Conservation (phyloP, 2,797 vertebrate species). For the Fistularia commersonii region DNA sequence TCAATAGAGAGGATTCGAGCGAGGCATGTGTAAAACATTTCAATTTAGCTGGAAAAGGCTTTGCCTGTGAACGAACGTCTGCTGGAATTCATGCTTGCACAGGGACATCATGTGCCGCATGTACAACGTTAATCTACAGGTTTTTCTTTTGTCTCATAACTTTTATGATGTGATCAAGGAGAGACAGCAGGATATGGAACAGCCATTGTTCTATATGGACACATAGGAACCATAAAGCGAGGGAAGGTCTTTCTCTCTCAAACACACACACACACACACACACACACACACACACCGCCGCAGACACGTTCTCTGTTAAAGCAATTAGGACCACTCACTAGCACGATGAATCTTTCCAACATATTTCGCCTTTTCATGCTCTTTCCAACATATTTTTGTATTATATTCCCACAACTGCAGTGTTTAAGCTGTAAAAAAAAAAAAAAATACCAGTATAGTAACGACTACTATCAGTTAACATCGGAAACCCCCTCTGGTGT, state of each 20-base stretch:
- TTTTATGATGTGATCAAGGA: constrained; percentile 35
- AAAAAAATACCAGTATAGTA: constrained; percentile 27
- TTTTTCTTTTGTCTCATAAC: constrained; percentile 32
- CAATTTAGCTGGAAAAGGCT: constrained; percentile 2
- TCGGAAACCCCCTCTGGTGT: constrained; percentile 51
- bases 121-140: no score
- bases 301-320: constrained; percentile 58
- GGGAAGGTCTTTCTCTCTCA: constrained; percentile 18
- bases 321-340: constrained; percentile 64
- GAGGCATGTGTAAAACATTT: constrained; percentile 2
- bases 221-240: constrained; percentile 43
- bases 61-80: constrained; percentile 7
- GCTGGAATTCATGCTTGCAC: constrained; percentile 2
- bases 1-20: neutral
- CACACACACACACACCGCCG: constrained; percentile 3
- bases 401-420: constrained; percentile 47
- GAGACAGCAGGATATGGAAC: constrained; percentile 33
- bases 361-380: constrained; percentile 54
- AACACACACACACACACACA: constrained; percentile 11
- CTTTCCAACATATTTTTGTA: constrained; percentile 56
- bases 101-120: constrained; percentile 26
- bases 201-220: constrained; percentile 55
- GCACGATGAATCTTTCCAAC: constrained; percentile 47
- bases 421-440: constrained; percentile 61
- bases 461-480: constrained; percentile 63